These are phyloP conservation scores for Sialis lutaria DNA, from an alignment of 2,888 invertebrate species.

Conservation along the genomic window DNA sequence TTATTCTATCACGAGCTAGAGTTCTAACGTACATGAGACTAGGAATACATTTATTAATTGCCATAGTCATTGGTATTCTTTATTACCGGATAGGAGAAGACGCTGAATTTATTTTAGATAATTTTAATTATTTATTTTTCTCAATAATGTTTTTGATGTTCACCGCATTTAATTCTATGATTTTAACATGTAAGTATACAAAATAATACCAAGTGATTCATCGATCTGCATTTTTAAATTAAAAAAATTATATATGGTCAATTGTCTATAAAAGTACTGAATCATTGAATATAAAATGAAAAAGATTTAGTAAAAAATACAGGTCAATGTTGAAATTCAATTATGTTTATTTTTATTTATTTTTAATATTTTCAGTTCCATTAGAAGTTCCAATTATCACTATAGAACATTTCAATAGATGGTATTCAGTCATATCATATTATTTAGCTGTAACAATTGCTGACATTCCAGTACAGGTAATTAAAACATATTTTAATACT, in stretches of 20 bases:
- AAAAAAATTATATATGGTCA: neutral
- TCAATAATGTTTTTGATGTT: conserved; percentile 88
- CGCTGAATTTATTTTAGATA: conserved; percentile 65
- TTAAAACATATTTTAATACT: conserved; percentile 10
- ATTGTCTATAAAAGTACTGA: conserved; percentile 1
- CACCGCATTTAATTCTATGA: conserved; percentile 79
- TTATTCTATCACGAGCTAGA: conserved; percentile 49
- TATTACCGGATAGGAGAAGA: conserved; percentile 79
- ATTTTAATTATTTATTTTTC: conserved; percentile 80
- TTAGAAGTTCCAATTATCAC: conserved; percentile 63
- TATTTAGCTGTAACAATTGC: conserved; percentile 62
- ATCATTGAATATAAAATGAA: neutral
- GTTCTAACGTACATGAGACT: conserved; percentile 61
- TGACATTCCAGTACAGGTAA: conserved; percentile 60
- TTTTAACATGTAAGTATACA: conserved; percentile 68
- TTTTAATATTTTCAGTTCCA: conserved; percentile 44
- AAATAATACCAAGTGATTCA: neutral
- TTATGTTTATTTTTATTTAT: conserved; percentile 1
- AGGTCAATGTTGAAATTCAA: neutral
- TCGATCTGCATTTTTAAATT: conserved; percentile 1
- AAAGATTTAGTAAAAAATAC: neutral
- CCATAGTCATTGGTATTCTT: conserved; percentile 62
- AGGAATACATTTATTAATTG: conserved; percentile 63
- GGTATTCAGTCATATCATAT: conserved; percentile 75
- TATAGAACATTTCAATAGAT: conserved; percentile 74